phyloP scores from a whole-genome alignment of 2,888 invertebrate species.

The Coelinius sp. region DNA sequence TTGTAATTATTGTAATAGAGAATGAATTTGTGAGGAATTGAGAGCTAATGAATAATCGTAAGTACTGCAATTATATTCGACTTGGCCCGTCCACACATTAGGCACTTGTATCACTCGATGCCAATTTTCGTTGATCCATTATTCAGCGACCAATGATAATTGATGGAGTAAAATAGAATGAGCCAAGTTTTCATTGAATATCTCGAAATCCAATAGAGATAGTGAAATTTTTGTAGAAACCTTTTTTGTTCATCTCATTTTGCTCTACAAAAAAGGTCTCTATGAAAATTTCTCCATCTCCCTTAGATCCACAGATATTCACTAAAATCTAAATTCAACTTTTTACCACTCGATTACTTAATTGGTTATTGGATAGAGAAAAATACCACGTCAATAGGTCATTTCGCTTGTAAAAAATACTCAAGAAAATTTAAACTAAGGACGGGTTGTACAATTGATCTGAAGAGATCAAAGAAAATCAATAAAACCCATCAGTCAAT shows the following conservation, averaged over 20 bases:
- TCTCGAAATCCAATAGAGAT: neutral
- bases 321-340: no score
- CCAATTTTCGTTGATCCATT: slow-evolving; percentile 16
- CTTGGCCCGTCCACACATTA: slow-evolving; percentile 62
- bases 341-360: neutral
- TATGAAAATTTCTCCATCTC: neutral
- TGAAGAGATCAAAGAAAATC: neutral
- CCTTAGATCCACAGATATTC: neutral
- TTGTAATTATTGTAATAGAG: slow-evolving; percentile 36
- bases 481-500: slow-evolving; percentile 15
- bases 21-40: slow-evolving; percentile 38
- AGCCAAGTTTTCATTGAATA: neutral
- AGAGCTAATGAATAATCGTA: slow-evolving; percentile 49
- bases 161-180: neutral
- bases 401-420: no score
- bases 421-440: slow-evolving; percentile 18
- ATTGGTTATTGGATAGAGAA: no score
- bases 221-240: neutral
- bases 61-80: slow-evolving; percentile 59
- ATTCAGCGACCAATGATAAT: neutral
- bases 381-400: no score
- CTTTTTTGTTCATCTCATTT: neutral
- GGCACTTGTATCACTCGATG: slow-evolving; percentile 43
- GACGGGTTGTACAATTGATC: neutral
- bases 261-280: neutral